Evolutionary conservation across 2,888 invertebrate species (phyloP), one percentile per base, ranked within the genome.

Genomic region (Oscheius sp.): DNA sequence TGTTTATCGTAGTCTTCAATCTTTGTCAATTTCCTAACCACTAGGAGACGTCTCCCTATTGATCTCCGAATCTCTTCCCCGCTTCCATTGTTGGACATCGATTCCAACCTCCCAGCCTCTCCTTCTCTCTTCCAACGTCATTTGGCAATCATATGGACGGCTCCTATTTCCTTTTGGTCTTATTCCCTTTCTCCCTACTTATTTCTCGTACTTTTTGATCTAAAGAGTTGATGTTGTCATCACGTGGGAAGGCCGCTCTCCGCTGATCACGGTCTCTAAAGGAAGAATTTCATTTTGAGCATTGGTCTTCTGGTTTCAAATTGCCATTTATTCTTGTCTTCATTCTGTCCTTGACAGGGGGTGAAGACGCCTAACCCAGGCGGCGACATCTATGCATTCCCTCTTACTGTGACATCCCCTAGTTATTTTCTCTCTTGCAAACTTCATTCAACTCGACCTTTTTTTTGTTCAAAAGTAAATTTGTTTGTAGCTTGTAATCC

Each of bases 21-120:
- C 63, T 21, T 58, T 58, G 21, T 43, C 63, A 43, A 35, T 41
- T 35, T 27, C 41, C 13, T 41, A 18, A 23, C 61, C 9, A 41
- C 45, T 61, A 13, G 29, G 58, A 58, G 35, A 27, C 41, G 61
- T 52, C 18, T 56, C 70, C 66, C 72, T 73, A 74, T 71, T 61
- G 72, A 53, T 58, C 69, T 61, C 35, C 59, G 53, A 23, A 55
- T 69, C 58, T 68, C 45, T 64, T 53, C 70, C 46, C 53, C 72
- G 43, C n/a, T 61, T 52, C 23, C 69, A 46, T 52, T 49, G 59
- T 59, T 29, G 46, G 27, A 59, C 68, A 46, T 52, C 68, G 49
- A 69, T 41, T 53, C 25, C 43, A n/a, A 69, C 55, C 29, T 29
- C 53, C 52, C 63, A 52, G 52, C 66, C 49, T 66, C 66, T 59